phyloP scores from a whole-genome alignment of 2,888 invertebrate species.

The Ennomos quercinarius region DNA sequence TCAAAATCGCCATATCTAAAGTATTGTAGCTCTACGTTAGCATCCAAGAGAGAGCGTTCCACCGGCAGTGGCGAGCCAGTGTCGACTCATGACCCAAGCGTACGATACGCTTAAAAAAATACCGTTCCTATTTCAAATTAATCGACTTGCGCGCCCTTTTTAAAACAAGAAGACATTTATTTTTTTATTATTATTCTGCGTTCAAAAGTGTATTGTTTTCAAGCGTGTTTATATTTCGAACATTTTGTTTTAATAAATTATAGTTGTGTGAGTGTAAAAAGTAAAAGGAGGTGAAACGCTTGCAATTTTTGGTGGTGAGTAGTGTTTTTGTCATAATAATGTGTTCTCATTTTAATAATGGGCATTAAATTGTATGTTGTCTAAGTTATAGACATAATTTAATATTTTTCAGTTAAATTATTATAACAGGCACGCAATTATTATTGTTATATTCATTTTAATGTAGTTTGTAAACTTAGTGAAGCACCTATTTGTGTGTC shows the following conservation, averaged over 20 bases:
- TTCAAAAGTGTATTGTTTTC: constrained; percentile 35
- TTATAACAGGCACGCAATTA: too few relatives aligned
- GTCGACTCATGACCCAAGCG: constrained; percentile 55
- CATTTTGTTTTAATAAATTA: not conserved
- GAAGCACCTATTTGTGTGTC: too few relatives aligned
- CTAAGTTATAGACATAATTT: too few relatives aligned
- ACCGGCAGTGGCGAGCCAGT: constrained; percentile 63
- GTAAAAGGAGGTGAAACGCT: constrained; percentile 76
- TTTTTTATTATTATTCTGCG: constrained; percentile 38
- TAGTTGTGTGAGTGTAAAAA: constrained; percentile 49
- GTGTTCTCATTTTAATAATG: not conserved
- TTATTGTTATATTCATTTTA: too few relatives aligned
- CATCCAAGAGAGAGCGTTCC: constrained; percentile 72
- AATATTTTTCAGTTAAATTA: too few relatives aligned
- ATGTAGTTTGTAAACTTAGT: too few relatives aligned
- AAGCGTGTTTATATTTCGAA: constrained; percentile 46
- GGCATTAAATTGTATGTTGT: too few relatives aligned
- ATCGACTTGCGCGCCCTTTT: constrained; percentile 58
- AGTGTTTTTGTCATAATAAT: constrained; percentile 19
- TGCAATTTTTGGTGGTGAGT: constrained; percentile 64
- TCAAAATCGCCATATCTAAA: constrained; percentile 36
- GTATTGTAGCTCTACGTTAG: constrained; percentile 53
- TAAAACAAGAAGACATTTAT: constrained; percentile 10
- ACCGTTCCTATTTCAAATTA: constrained; percentile 56
- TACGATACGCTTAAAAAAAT: constrained; percentile 53